phyloP scores from a whole-genome alignment of 2,888 invertebrate species.

The Pammene aurita region DNA sequence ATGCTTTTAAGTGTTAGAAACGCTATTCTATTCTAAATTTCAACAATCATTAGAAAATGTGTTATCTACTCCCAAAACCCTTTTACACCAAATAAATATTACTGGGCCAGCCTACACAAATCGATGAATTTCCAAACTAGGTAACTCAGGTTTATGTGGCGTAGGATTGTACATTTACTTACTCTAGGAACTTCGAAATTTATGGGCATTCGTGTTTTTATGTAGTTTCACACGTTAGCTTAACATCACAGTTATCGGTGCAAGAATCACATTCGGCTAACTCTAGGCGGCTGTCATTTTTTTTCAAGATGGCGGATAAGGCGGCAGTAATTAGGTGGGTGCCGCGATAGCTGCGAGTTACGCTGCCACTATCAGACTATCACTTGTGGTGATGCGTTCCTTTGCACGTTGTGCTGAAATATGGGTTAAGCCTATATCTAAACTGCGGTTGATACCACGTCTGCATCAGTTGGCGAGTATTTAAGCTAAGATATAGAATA shows the following conservation, averaged over 20 bases:
- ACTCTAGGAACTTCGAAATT: neutral
- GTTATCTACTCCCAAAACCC: too few species aligned
- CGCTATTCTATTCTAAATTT: neutral
- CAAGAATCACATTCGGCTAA: conserved; percentile 37
- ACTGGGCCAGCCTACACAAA: neutral
- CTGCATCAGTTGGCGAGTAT: too few species aligned
- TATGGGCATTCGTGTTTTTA: conserved; percentile 6
- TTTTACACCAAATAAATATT: neutral
- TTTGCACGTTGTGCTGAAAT: too few species aligned
- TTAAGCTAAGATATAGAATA: too few species aligned
- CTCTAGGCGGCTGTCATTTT: conserved; percentile 37
- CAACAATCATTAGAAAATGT: too few species aligned
- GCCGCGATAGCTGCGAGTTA: conserved; percentile 54
- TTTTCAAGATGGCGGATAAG: conserved; percentile 46
- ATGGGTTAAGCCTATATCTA: too few species aligned
- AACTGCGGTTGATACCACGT: too few species aligned
- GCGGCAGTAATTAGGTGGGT: conserved; percentile 49
- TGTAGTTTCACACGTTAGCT: conserved; percentile 24
- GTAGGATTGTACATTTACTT: neutral
- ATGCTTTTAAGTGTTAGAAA: neutral
- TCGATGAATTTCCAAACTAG: too few species aligned
- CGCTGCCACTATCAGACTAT: conserved; percentile 50
- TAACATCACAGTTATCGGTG: conserved; percentile 16
- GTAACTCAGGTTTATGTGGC: neutral
- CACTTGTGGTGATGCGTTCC: conserved; percentile 26